A percentile compares a stretch with the other conserved stretches of the same genome.
These are phyloP conservation scores for Ictalurus punctatus DNA, from an alignment of 2,113 vertebrate species.

Conservation along the genomic window DNA sequence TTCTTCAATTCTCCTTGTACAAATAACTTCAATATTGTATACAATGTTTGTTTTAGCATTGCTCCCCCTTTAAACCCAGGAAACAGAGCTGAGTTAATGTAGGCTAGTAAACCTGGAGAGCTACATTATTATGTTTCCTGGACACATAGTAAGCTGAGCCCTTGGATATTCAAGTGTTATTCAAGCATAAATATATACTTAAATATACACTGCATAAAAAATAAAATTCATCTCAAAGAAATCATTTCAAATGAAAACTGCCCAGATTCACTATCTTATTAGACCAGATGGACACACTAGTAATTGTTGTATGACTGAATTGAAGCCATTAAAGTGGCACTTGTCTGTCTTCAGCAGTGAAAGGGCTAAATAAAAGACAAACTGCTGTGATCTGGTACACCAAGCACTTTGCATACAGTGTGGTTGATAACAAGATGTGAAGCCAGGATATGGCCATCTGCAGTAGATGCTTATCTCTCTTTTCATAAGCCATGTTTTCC, in stretches of 20 bases:
- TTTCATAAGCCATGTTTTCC: not conserved
- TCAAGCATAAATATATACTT: not conserved
- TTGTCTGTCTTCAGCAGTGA: not conserved
- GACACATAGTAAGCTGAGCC: not conserved
- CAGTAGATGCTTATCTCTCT: constrained; percentile 23
- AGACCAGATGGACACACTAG: not conserved
- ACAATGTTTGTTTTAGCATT: constrained; percentile 4
- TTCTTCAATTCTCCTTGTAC: not conserved
- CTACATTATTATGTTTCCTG: not conserved
- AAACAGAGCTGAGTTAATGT: not conserved
- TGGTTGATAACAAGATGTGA: constrained; percentile 19
- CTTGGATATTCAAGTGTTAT: not conserved
- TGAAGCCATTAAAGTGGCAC: not conserved
- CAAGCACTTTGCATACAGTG: not conserved
- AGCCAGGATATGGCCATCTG: constrained; percentile 40
- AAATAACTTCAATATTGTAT: not conserved
- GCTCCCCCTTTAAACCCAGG: not conserved
- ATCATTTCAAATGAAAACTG: not conserved
- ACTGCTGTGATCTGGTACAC: constrained; percentile 19
- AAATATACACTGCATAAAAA: not conserved
- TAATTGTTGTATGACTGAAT: constrained; percentile 20
- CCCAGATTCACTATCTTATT: not conserved
- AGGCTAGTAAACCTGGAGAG: not conserved
- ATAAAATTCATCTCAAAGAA: not conserved
- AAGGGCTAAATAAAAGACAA: constrained; percentile 4